Evolutionary conservation across 2,113 vertebrate species (phyloP).

Genomic region (Cettia cetti): DNA sequence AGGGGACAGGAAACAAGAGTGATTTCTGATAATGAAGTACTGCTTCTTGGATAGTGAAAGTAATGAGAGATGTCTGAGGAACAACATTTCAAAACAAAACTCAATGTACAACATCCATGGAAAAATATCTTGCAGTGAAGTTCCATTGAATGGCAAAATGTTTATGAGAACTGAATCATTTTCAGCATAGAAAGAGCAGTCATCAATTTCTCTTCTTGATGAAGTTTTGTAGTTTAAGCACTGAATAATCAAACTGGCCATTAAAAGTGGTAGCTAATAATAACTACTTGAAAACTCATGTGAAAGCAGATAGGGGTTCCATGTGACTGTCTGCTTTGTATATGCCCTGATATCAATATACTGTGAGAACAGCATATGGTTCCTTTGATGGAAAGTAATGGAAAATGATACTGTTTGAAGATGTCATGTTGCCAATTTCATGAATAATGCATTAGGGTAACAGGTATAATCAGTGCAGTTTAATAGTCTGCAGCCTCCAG

Average conservation of each 20-base stretch:
- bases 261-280: slow-evolving; percentile 21
- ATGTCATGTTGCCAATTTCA: slow-evolving; percentile 72
- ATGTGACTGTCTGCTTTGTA: slow-evolving; percentile 24
- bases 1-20: neutral
- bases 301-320: slow-evolving; percentile 37
- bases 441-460: slow-evolving; percentile 85
- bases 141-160: neutral
- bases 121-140: neutral
- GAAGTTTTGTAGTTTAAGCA: slow-evolving; percentile 16
- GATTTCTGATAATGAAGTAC: neutral
- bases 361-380: slow-evolving; percentile 72
- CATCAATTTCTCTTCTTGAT: neutral
- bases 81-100: neutral
- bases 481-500: slow-evolving; percentile 73
- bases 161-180: neutral
- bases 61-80: neutral
- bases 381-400: slow-evolving; percentile 82
- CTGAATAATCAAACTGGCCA: slow-evolving; percentile 36
- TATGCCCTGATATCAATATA: slow-evolving; percentile 18
- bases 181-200: neutral
- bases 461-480: slow-evolving; percentile 83
- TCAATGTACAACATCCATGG: neutral
- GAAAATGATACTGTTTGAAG: slow-evolving; percentile 84
- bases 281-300: slow-evolving; percentile 33
- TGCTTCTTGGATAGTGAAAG: neutral